Evolutionary conservation across 2,888 invertebrate species (phyloP).

Genomic region (Calameuta pallipes): DNA sequence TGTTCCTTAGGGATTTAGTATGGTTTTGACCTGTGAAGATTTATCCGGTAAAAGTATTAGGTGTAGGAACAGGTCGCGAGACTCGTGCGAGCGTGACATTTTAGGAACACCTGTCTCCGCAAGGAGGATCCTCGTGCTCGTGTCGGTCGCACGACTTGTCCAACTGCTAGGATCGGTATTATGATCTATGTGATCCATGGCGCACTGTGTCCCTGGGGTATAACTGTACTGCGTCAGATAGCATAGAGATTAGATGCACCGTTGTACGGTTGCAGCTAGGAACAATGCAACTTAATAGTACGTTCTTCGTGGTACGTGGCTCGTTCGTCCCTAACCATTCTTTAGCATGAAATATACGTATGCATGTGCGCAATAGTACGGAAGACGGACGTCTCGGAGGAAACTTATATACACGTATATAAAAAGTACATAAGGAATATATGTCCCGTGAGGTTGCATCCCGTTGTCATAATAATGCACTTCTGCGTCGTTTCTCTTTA

Average conservation of each 20-base stretch:
- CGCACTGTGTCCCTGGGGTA: slow-evolving; percentile 40
- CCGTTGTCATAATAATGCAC: slow-evolving; percentile 43
- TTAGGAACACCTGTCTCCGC: slow-evolving; percentile 38
- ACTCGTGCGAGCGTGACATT: slow-evolving; percentile 28
- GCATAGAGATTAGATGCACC: slow-evolving; percentile 57
- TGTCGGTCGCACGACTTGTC: slow-evolving; percentile 55
- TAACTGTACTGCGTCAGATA: slow-evolving; percentile 56
- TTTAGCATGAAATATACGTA: slow-evolving; percentile 1
- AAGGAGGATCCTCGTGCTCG: slow-evolving; percentile 31
- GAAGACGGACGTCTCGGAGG: too few species aligned
- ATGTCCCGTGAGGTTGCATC: slow-evolving; percentile 23
- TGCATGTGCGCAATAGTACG: too few species aligned
- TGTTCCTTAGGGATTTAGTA: too few species aligned
- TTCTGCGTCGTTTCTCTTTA: slow-evolving; percentile 1
- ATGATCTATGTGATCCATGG: slow-evolving; percentile 46
- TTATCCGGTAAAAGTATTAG: too few species aligned
- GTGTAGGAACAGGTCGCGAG: not conserved
- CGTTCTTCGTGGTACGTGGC: slow-evolving; percentile 18
- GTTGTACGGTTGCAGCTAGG: slow-evolving; percentile 47
- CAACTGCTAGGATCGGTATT: slow-evolving; percentile 49
- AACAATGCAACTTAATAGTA: slow-evolving; percentile 54
- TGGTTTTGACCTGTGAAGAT: too few species aligned
- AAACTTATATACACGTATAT: too few species aligned
- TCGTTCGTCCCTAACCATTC: slow-evolving; percentile 33
- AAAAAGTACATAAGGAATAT: too few species aligned